A percentile compares a stretch with the other conserved stretches of the same genome.
Evolutionary conservation across 2,113 vertebrate species (phyloP).

Genomic region (Lophura nycthemera): DNA sequence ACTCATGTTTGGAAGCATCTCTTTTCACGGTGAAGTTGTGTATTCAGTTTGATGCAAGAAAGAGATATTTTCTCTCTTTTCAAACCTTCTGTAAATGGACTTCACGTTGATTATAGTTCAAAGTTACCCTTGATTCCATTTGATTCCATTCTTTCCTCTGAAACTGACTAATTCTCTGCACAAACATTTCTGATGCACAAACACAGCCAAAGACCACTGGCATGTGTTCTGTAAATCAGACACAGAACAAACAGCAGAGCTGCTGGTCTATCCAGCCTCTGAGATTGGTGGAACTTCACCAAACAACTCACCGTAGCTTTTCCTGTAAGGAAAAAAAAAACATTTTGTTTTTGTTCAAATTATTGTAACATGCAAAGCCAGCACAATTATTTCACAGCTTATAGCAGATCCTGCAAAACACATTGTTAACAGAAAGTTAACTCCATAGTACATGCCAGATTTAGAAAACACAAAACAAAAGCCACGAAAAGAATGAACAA

Average conservation of each 20-base stretch:
- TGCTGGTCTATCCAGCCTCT: not conserved
- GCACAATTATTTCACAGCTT: not conserved
- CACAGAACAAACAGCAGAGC: not conserved
- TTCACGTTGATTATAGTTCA: not conserved
- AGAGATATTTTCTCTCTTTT: not conserved
- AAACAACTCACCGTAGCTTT: not conserved
- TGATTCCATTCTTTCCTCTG: not conserved
- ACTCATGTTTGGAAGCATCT: not conserved
- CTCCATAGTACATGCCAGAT: not conserved
- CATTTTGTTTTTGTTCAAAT: not conserved
- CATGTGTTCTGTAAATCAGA: not conserved
- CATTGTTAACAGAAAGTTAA: not conserved
- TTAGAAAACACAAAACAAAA: not conserved
- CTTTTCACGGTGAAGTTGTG: not conserved
- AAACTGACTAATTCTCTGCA: not conserved
- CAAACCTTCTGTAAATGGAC: not conserved
- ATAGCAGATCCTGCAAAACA: not conserved
- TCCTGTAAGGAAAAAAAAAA: not conserved
- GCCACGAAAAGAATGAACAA: not conserved
- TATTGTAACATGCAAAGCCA: not conserved
- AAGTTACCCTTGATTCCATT: slow-evolving; percentile 12
- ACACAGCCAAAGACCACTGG: slow-evolving; percentile 1
- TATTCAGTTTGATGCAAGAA: not conserved
- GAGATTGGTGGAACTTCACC: not conserved
- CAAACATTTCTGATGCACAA: slow-evolving; percentile 34